These are phyloP conservation scores for Petrolisthes cinctipes DNA, from an alignment of 2,888 invertebrate genomes.

Conservation along the genomic window DNA sequence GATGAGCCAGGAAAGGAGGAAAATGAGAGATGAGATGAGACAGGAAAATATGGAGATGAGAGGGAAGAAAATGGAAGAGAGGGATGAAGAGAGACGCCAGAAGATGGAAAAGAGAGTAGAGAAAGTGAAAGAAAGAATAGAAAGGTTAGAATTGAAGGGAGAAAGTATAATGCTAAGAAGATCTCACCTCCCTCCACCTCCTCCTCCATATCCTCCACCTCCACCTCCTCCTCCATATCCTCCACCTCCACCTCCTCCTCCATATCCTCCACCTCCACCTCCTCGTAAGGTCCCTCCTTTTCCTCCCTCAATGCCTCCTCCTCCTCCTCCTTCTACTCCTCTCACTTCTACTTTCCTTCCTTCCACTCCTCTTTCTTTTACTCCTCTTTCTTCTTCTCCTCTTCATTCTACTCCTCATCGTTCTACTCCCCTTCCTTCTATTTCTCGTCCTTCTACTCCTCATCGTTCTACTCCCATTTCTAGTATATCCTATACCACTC, in stretches of 20 bases:
- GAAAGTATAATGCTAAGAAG: too few species aligned
- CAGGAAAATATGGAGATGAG: too few species aligned
- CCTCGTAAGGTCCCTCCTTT: not conserved
- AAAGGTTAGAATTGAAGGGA: too few species aligned
- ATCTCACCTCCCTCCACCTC: not conserved
- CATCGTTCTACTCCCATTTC: not conserved
- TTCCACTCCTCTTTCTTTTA: not conserved
- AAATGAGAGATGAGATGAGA: too few species aligned
- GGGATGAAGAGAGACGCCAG: not conserved
- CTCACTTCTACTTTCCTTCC: not conserved
- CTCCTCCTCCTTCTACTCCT: not conserved
- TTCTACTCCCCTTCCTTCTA: not conserved
- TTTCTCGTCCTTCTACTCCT: not conserved
- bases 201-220: not conserved
- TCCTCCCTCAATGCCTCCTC: slow-evolving; percentile 10
- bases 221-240: not conserved
- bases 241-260: not conserved
- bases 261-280: not conserved
- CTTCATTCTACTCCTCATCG: not conserved
- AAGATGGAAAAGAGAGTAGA: not conserved
- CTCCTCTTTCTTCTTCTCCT: not conserved
- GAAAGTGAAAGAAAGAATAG: too few species aligned
- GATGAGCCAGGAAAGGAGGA: too few species aligned
- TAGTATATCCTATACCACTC: too few species aligned
- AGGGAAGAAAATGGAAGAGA: not conserved